Evolutionary conservation across 2,797 vertebrate species (phyloP).

Genomic region (Gambelia wislizenii): DNA sequence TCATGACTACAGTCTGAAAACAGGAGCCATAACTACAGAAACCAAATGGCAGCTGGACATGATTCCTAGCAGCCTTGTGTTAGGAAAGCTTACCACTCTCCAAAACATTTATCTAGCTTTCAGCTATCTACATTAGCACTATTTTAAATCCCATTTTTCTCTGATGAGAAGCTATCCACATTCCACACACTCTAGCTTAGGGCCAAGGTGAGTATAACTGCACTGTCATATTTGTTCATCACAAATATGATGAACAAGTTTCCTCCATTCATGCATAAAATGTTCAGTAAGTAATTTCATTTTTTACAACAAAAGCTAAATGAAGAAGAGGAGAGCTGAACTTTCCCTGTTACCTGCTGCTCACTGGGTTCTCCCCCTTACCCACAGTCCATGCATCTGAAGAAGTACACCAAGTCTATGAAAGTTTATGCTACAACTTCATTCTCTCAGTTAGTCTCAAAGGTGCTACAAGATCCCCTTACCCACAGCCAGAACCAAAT

Average conservation of each 20-base stretch:
- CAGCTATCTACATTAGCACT: neutral
- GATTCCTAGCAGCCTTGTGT: neutral
- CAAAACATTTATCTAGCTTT: neutral
- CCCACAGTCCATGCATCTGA: too few species aligned
- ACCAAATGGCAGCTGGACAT: neutral
- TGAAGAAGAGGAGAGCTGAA: neutral
- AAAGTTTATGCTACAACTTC: too few species aligned
- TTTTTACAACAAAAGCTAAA: neutral
- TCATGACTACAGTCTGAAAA: neutral
- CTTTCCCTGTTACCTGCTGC: neutral
- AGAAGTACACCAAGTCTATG: too few species aligned
- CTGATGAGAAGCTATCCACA: neutral
- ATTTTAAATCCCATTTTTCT: neutral
- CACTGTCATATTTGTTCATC: neutral
- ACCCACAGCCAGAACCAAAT: too few species aligned
- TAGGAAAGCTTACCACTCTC: neutral
- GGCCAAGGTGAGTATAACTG: neutral
- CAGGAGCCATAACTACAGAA: neutral
- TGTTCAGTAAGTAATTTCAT: neutral
- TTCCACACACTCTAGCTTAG: neutral
- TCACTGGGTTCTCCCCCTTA: too few species aligned
- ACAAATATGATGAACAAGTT: too few species aligned
- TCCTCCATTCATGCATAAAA: neutral
- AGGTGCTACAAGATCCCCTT: too few species aligned
- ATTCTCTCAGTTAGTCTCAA: too few species aligned